Evolutionary conservation across 2,888 invertebrate genomes (phyloP).

Genomic region (Sycophila texana): DNA sequence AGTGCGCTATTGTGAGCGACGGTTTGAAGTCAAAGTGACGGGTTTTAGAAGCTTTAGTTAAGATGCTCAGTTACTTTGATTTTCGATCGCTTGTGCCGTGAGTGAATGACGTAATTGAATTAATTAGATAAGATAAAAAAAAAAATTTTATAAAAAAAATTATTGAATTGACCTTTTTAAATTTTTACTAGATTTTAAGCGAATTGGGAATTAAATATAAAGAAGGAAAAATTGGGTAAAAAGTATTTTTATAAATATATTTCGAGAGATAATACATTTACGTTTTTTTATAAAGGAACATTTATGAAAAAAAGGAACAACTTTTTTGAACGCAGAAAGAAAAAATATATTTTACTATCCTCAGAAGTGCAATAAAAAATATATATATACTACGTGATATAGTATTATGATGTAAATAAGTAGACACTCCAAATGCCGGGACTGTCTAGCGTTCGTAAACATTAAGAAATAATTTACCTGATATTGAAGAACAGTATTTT

Average conservation of each 20-base stretch:
- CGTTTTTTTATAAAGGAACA: neutral
- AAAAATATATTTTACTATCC: constrained; percentile 2
- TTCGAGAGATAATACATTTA: neutral
- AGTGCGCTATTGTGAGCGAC: too few species aligned
- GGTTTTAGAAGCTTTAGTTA: too few species aligned
- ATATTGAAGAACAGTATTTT: constrained; percentile 50
- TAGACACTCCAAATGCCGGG: constrained; percentile 25
- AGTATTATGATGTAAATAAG: constrained; percentile 55
- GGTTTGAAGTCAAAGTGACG: too few species aligned
- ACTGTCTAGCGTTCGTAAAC: constrained; percentile 33
- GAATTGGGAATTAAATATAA: neutral
- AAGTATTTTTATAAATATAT: constrained; percentile 2
- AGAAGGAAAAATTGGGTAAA: neutral
- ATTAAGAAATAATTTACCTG: constrained; percentile 43
- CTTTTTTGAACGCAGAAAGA: neutral
- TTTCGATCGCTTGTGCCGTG: too few species aligned
- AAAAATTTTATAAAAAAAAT: too few species aligned
- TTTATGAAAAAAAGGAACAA: neutral
- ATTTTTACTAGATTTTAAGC: too few species aligned
- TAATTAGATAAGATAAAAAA: too few species aligned
- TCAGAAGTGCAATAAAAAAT: constrained; percentile 50
- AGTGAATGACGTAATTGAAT: too few species aligned
- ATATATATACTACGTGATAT: constrained; percentile 50
- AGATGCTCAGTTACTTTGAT: too few species aligned
- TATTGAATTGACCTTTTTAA: too few species aligned